phyloP scores from a whole-genome alignment of 2,888 invertebrate genomes.

The Caenorhabditis plicata region DNA sequence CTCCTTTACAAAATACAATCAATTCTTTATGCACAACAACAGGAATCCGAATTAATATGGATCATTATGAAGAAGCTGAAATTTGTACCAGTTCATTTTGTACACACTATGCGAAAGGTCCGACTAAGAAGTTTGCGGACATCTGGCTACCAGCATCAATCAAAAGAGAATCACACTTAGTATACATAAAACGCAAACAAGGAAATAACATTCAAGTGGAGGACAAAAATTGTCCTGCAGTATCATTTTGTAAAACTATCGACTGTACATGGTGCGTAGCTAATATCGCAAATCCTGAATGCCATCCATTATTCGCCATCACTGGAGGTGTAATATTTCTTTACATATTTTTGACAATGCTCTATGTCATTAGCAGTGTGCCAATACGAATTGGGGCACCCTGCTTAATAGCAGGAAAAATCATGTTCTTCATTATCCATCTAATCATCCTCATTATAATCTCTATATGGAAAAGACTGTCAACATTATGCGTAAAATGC shows the following conservation, averaged over 20 bases:
- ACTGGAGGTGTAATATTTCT: background rate
- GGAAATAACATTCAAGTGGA: too few species aligned
- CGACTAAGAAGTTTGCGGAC: constrained; percentile 2
- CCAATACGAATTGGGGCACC: constrained; percentile 1
- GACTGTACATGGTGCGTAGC: constrained; percentile 10
- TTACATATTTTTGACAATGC: background rate
- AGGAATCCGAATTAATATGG: background rate
- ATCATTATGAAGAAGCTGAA: background rate
- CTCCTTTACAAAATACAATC: too few species aligned
- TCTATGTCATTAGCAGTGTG: background rate
- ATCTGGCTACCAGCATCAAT: constrained; percentile 6
- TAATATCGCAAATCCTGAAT: constrained; percentile 10
- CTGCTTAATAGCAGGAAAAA: background rate
- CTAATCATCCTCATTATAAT: too few species aligned
- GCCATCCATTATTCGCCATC: constrained; percentile 8
- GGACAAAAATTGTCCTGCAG: constrained; percentile 5
- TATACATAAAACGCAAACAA: background rate
- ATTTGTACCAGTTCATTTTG: constrained; percentile 6
- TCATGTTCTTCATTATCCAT: background rate
- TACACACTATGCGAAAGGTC: background rate
- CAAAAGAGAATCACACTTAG: background rate
- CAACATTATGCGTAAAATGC: too few species aligned
- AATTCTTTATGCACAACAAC: too few species aligned
- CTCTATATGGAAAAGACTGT: too few species aligned
- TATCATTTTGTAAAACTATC: constrained; percentile 2